Conservation (phyloP, 2,113 vertebrate genomes). For the Saccopteryx bilineata region DNA sequence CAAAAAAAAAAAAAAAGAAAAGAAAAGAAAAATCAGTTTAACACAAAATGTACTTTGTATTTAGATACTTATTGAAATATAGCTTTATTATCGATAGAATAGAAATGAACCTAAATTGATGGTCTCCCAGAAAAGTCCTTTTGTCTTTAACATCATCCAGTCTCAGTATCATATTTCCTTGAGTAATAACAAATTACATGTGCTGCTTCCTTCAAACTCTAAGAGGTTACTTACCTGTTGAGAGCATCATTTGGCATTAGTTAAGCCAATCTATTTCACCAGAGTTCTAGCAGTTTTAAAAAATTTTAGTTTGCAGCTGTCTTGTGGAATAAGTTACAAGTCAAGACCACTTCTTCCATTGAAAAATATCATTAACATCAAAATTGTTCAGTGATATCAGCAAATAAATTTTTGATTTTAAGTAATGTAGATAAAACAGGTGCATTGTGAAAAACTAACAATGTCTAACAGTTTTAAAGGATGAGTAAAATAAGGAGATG, state of each 20-base stretch:
- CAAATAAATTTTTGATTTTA: neutral
- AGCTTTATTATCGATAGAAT: neutral
- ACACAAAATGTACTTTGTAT: neutral
- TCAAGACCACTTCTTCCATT: slow-evolving; percentile 35
- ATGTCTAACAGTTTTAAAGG: neutral
- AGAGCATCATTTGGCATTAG: slow-evolving; percentile 67
- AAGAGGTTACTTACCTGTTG: slow-evolving; percentile 31
- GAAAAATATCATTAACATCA: slow-evolving; percentile 1
- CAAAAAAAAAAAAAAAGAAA: no score
- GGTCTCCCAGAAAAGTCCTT: neutral
- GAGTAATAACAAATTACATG: slow-evolving; percentile 56
- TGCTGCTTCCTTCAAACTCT: neutral
- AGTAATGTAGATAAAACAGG: neutral
- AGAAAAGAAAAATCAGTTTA: neutral
- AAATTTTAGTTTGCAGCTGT: slow-evolving; percentile 10
- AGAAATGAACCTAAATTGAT: neutral
- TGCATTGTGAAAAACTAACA: neutral
- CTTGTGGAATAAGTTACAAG: neutral
- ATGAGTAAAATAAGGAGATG: neutral
- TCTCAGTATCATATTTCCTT: neutral
- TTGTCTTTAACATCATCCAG: neutral
- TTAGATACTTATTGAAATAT: slow-evolving; percentile 42
- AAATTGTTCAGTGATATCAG: neutral
- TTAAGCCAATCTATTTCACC: slow-evolving; percentile 53
- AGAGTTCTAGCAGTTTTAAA: slow-evolving; percentile 38